Evolutionary conservation across 2,888 invertebrate genomes (phyloP).

Genomic region (Sturmia bella): DNA sequence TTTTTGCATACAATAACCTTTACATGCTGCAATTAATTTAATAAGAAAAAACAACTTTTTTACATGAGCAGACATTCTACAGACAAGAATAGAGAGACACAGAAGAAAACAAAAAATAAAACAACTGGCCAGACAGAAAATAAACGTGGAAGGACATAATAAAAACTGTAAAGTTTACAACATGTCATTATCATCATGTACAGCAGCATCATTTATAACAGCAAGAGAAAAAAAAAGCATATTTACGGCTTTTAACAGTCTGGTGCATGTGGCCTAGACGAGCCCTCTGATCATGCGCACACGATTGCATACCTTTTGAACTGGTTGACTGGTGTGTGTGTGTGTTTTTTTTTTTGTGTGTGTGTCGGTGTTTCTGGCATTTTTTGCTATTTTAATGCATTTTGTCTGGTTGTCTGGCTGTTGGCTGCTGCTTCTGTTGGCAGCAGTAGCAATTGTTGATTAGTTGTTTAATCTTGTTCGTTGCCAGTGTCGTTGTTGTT

Average conservation of each 20-base stretch:
- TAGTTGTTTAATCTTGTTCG: conserved; percentile 46
- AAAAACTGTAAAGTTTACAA: conserved; percentile 57
- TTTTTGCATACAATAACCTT: conserved; percentile 50
- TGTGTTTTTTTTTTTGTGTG: too few relatives aligned
- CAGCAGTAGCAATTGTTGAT: conserved; percentile 40
- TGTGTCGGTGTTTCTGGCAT: conserved; percentile 12
- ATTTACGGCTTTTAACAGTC: conserved; percentile 18
- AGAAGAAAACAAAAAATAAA: conserved; percentile 31
- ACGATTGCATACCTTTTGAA: conserved; percentile 38
- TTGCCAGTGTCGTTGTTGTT: conserved; percentile 1
- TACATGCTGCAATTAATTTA: conserved; percentile 54
- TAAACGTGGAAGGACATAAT: conserved; percentile 52
- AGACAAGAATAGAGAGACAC: conserved; percentile 48
- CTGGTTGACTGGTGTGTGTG: conserved; percentile 21
- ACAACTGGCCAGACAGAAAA: conserved; percentile 47
- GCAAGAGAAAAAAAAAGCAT: conserved; percentile 8
- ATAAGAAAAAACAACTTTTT: conserved; percentile 34
- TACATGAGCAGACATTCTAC: conserved; percentile 47
- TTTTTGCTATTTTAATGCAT: conserved; percentile 18
- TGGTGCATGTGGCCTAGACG: conserved; percentile 64
- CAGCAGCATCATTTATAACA: conserved; percentile 45
- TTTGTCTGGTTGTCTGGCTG: conserved; percentile 49
- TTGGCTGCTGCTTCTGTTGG: conserved; percentile 46
- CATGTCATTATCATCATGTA: conserved; percentile 58
- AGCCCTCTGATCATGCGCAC: conserved; percentile 69